Base-by-base conservation (phyloP, 2,888 invertebrate species). In the Leptogaster cylindrica region DNA sequence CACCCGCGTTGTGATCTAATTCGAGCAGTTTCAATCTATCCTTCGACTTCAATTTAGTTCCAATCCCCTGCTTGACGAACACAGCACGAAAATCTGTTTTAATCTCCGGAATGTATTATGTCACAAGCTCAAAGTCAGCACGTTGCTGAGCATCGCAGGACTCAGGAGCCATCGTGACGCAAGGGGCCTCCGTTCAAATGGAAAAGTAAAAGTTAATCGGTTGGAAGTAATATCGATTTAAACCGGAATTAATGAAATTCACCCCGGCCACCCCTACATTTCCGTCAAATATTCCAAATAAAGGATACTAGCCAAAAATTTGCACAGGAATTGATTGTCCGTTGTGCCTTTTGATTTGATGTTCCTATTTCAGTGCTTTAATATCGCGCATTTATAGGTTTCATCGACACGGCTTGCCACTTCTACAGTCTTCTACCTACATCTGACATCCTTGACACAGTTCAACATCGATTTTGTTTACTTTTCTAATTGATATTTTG, bases 191-290 rank as follows among this genome's bases (percentile, higher is more conserved):
- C 69, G 61, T 68, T 67, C 70, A 71, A 72, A 72, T 71, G 68
- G 66, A 68, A 71, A 73, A 73, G 71, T 71, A 72, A 70, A 72
- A 73, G 61, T 73, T 71, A 72, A 72, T 73, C 73, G 72, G 51
- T 71, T 70, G 73, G 73, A 73, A 73, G 72, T 73, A 71, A 73
- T 72, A 70, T 70, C 70, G 67, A 70, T 70, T 70, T 70, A 67
- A 69, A 70, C 61, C 67, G 70, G 70, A 70, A 70, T 70, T 70
- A 70, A 70, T 70, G 70, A 70, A 70, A 70, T 70, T 65, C 50
- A 50, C 36, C 41, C 36, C 61, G 20, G 61, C 27, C 61, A 27
- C 44, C 10, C 14, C 16, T 61, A 31, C 44, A 61, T 61, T 16
- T 16, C 61, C 16, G 61, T 28, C 61, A 61, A 61, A 44, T 44